These are phyloP conservation scores for Phymanthus crucifer DNA, from an alignment of 92 coral and sea anemone genomes.

Conservation along the genomic window DNA sequence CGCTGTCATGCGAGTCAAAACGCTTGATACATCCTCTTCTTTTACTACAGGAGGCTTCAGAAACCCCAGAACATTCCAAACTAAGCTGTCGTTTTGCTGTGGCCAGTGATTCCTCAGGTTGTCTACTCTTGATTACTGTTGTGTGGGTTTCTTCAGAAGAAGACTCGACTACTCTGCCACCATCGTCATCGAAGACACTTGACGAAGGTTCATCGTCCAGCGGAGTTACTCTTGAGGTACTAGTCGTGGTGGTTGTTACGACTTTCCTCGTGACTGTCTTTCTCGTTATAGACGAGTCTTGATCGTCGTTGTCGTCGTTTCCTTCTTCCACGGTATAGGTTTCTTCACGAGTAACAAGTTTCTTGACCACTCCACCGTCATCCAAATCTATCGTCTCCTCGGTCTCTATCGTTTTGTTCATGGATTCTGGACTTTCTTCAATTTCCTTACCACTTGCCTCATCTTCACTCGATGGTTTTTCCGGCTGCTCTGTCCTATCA, in stretches of 20 bases:
- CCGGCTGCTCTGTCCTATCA: not conserved
- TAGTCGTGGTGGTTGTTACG: conserved; percentile 31
- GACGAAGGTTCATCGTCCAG: conserved; percentile 11
- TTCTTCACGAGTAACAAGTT: conserved; percentile 31
- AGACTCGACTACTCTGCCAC: conserved; percentile 15
- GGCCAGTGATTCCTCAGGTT: not conserved
- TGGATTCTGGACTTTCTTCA: conserved; percentile 15
- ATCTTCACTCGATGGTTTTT: not conserved
- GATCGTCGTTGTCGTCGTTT: not conserved
- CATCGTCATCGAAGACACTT: conserved; percentile 24
- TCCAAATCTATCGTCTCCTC: conserved; percentile 21
- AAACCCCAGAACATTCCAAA: conserved; percentile 13
- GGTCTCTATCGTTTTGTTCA: conserved; percentile 16
- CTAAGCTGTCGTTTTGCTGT: conserved; percentile 23
- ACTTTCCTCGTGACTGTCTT: conserved; percentile 18
- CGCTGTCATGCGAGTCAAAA: conserved; percentile 41
- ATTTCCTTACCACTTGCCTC: conserved; percentile 20
- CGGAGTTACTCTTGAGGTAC: conserved; percentile 13
- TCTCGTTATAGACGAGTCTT: not conserved
- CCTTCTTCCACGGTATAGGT: conserved; percentile 20
- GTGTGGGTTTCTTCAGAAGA: conserved; percentile 9
- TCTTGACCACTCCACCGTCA: conserved; percentile 20
- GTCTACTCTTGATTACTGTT: conserved; percentile 37
- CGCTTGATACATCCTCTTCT: conserved; percentile 9
- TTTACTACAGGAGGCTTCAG: conserved; percentile 13